Percentiles rank a stretch among this genome's conserved stretches.
These are phyloP conservation scores for Hedychridium roseum DNA, from an alignment of 2,888 invertebrate species.

Conservation along the genomic window DNA sequence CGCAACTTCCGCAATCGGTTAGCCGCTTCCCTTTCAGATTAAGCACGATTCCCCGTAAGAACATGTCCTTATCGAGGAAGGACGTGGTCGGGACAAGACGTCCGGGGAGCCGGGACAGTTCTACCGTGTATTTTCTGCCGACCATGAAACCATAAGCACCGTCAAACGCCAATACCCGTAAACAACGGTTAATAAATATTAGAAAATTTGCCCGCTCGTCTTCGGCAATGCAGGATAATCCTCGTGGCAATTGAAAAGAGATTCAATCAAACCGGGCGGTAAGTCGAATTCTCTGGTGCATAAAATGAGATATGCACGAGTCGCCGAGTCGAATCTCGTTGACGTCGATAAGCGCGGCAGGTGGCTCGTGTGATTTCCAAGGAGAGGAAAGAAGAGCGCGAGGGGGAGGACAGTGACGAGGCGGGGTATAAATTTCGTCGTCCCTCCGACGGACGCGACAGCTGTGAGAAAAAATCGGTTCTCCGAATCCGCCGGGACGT, in stretches of 20 bases:
- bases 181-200: too few relatives aligned
- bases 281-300: too few relatives aligned
- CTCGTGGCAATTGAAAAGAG: too few relatives aligned
- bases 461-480: slow-evolving; percentile 4
- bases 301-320: slow-evolving; percentile 4
- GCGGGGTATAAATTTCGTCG: slow-evolving; percentile 4
- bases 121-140: too few relatives aligned
- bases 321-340: slow-evolving; percentile 7
- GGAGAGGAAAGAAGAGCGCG: slow-evolving; percentile 1
- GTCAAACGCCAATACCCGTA: too few relatives aligned
- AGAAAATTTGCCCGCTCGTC: too few relatives aligned
- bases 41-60: slow-evolving; percentile 17
- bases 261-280: too few relatives aligned
- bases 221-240: too few relatives aligned
- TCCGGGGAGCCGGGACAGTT: background rate
- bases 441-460: slow-evolving; percentile 1
- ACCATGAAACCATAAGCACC: too few relatives aligned
- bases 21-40: slow-evolving; percentile 49
- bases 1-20: slow-evolving; percentile 48
- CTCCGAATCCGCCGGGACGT: too few relatives aligned
- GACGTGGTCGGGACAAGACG: slow-evolving; percentile 32
- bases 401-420: background rate
- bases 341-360: slow-evolving; percentile 21
- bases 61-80: slow-evolving; percentile 33
- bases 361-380: slow-evolving; percentile 14